Conservation (phyloP, 2,113 vertebrate genomes). For the Bufo gargarizans region DNA sequence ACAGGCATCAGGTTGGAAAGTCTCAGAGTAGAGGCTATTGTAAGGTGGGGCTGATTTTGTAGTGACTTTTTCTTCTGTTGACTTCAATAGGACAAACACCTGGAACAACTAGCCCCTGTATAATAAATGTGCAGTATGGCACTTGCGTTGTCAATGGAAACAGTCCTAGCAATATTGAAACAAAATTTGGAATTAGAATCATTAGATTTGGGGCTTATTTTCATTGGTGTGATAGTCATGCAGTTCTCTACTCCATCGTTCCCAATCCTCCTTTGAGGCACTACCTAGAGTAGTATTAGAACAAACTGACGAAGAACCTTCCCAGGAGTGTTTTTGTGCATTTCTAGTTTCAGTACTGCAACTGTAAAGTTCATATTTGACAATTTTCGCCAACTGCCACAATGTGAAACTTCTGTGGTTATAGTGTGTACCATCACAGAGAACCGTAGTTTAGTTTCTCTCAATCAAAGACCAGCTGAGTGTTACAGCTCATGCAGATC, state of each 20-base stretch:
- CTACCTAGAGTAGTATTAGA: neutral
- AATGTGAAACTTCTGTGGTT: conserved; percentile 17
- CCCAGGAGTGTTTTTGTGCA: neutral
- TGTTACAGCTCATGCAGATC: neutral
- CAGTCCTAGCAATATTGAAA: no score
- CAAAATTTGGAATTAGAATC: no score
- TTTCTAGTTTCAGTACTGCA: conserved; percentile 1
- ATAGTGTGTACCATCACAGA: neutral
- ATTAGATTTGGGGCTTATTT: neutral
- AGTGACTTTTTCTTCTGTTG: no score
- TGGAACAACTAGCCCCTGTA: no score
- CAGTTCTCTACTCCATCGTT: neutral
- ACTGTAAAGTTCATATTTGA: neutral
- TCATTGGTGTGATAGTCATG: neutral
- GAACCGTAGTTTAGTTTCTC: neutral
- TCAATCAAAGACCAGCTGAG: neutral
- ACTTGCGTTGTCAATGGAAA: no score
- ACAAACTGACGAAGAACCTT: neutral
- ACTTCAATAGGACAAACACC: no score
- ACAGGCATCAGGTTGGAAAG: no score
- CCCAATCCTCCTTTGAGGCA: neutral
- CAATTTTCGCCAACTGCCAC: neutral
- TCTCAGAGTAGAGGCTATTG: no score
- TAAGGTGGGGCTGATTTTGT: no score
- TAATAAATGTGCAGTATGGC: no score